A percentile compares a stretch with the other conserved stretches of the same genome.
These are phyloP conservation scores for Apogon talboti DNA, from an alignment of 2,797 vertebrate genomes.

Conservation along the genomic window DNA sequence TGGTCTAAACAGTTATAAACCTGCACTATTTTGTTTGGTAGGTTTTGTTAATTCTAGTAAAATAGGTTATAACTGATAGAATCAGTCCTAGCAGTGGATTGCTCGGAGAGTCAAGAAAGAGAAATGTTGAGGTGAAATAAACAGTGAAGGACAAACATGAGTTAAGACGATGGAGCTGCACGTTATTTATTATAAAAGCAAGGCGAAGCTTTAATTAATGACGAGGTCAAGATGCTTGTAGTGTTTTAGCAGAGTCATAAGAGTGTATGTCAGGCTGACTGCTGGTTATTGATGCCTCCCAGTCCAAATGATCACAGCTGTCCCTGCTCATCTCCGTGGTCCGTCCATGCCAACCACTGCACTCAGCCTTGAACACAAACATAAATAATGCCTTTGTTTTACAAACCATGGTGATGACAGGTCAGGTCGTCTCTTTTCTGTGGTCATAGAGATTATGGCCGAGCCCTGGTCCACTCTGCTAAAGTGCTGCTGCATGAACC, in stretches of 20 bases:
- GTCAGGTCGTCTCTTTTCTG: constrained; percentile 30
- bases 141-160: constrained; percentile 1
- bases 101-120: neutral
- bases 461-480: constrained; percentile 18
- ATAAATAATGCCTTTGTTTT: constrained; percentile 52
- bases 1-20: constrained; percentile 55
- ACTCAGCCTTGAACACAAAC: constrained; percentile 48
- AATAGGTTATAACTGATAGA: constrained; percentile 34
- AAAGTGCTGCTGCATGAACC: constrained; percentile 26
- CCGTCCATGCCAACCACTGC: constrained; percentile 5
- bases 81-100: constrained; percentile 10
- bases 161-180: neutral
- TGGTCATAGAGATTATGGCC: constrained; percentile 28
- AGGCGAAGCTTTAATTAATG: constrained; percentile 10
- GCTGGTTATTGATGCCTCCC: constrained; percentile 31
- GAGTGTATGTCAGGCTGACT: constrained; percentile 16
- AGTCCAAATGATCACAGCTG: constrained; percentile 51
- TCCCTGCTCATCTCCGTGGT: constrained; percentile 34
- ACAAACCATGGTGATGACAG: constrained; percentile 41
- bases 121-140: constrained; percentile 8
- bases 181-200: constrained; percentile 21
- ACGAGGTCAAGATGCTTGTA: constrained; percentile 12
- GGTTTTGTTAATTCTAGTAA: constrained; percentile 40
- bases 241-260: constrained; percentile 16
- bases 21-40: constrained; percentile 30